phyloP scores from a whole-genome alignment of 2,888 invertebrate species.

The Eristalinus aeneus region DNA sequence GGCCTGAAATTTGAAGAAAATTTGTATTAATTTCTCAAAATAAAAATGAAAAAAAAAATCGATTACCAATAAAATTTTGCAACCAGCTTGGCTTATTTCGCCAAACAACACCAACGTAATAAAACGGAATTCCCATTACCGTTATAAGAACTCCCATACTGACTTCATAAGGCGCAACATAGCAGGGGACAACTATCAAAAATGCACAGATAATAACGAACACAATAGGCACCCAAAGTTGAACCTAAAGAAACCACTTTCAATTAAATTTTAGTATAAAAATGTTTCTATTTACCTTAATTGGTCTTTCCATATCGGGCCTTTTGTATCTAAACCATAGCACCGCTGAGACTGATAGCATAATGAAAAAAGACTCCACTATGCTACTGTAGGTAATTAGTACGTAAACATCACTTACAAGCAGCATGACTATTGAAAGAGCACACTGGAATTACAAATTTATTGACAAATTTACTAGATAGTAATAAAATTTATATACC shows the following conservation, averaged over 20 bases:
- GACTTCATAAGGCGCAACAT: slow-evolving; percentile 90
- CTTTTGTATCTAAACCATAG: slow-evolving; percentile 90
- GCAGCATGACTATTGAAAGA: slow-evolving; percentile 91
- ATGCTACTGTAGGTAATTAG: slow-evolving; percentile 95
- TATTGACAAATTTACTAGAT: slow-evolving; percentile 7
- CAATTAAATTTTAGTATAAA: too few relatives aligned
- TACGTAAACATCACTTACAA: slow-evolving; percentile 90
- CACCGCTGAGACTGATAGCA: slow-evolving; percentile 91
- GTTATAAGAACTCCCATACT: slow-evolving; percentile 90
- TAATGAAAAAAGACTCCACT: slow-evolving; percentile 95
- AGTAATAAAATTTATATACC: slow-evolving; percentile 82
- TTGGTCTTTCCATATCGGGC: slow-evolving; percentile 91
- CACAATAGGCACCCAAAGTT: slow-evolving; percentile 87
- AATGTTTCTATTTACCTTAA: slow-evolving; percentile 84
- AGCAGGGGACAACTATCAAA: slow-evolving; percentile 89
- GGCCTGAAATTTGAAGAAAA: slow-evolving; percentile 72
- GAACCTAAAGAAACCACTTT: slow-evolving; percentile 82
- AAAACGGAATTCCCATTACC: slow-evolving; percentile 91
- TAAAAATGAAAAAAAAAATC: too few relatives aligned
- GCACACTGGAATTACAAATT: slow-evolving; percentile 84
- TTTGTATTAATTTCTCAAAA: too few relatives aligned
- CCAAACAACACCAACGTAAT: slow-evolving; percentile 87
- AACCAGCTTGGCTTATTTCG: slow-evolving; percentile 85
- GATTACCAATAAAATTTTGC: slow-evolving; percentile 84
- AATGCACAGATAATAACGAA: slow-evolving; percentile 90